Conservation (phyloP, 2,888 invertebrate genomes). For the Smittia sp. region DNA sequence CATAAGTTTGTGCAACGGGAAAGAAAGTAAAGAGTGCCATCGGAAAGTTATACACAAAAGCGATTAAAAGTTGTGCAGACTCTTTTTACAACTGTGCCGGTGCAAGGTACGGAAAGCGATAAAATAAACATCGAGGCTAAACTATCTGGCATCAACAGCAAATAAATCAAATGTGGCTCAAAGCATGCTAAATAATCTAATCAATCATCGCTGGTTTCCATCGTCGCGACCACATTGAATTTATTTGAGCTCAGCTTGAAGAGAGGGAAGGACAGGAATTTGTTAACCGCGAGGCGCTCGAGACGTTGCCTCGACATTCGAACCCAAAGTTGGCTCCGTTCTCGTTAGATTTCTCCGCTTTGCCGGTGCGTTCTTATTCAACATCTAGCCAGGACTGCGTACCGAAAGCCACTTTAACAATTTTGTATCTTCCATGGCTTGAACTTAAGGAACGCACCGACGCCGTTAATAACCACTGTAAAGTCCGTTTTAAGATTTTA, state of each 20-base stretch:
- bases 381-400: too few relatives aligned
- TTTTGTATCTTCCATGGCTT: background rate
- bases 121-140: constrained; percentile 15
- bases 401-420: background rate
- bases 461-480: background rate
- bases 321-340: too few relatives aligned
- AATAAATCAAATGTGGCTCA: constrained; percentile 38
- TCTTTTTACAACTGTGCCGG: constrained; percentile 54
- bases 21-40: constrained; percentile 5
- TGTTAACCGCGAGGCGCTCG: too few relatives aligned
- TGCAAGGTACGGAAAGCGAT: constrained; percentile 54
- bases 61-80: constrained; percentile 35
- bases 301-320: too few relatives aligned
- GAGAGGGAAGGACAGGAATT: too few relatives aligned
- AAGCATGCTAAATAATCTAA: constrained; percentile 9
- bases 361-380: too few relatives aligned
- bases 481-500: background rate
- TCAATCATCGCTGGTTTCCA: background rate
- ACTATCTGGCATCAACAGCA: constrained; percentile 13
- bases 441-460: too few relatives aligned
- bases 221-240: background rate
- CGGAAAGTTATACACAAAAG: constrained; percentile 4
- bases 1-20: constrained; percentile 23
- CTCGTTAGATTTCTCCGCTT: too few relatives aligned
- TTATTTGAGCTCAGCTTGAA: background rate